Evolutionary conservation across 2,797 vertebrate genomes (phyloP).

Genomic region (Gymnoscopelus microlampas): DNA sequence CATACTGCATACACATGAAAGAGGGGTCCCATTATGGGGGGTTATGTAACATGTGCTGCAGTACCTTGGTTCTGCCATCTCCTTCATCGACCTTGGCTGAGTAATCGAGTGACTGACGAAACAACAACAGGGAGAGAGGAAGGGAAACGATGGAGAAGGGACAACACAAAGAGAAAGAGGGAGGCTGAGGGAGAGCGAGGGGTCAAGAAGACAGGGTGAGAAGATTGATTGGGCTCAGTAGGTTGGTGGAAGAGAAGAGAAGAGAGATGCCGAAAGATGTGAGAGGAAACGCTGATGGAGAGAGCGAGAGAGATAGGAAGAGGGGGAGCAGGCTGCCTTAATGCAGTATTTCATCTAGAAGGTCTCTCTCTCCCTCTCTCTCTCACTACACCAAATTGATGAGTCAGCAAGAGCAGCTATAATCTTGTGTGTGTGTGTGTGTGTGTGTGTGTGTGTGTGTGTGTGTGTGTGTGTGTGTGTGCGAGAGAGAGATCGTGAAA

Average conservation of each 20-base stretch:
- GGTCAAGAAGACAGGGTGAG: background rate
- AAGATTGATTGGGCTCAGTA: background rate
- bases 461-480: background rate
- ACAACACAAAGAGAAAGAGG: slow-evolving; percentile 11
- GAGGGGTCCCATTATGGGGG: background rate
- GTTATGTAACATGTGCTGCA: slow-evolving; percentile 34
- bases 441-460: background rate
- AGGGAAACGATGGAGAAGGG: slow-evolving; percentile 3
- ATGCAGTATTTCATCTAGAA: slow-evolving; percentile 77
- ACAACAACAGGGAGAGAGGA: background rate
- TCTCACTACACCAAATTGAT: slow-evolving; percentile 46
- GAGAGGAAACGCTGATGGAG: slow-evolving; percentile 51
- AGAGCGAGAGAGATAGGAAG: slow-evolving; percentile 38
- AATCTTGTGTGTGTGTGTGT: slow-evolving; percentile 17
- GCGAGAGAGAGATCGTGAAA: background rate
- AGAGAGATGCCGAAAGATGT: slow-evolving; percentile 46
- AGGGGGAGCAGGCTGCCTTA: slow-evolving; percentile 58
- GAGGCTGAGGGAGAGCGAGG: slow-evolving; percentile 2
- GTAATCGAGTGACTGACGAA: background rate
- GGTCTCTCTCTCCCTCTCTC: slow-evolving; percentile 27
- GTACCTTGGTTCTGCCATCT: slow-evolving; percentile 29
- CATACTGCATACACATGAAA: slow-evolving; percentile 8
- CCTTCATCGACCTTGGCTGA: slow-evolving; percentile 63
- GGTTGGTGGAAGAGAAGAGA: slow-evolving; percentile 4
- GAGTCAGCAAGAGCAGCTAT: slow-evolving; percentile 62